Evolutionary conservation across 2,797 vertebrate genomes (phyloP).

Genomic region (Lates japonicus): DNA sequence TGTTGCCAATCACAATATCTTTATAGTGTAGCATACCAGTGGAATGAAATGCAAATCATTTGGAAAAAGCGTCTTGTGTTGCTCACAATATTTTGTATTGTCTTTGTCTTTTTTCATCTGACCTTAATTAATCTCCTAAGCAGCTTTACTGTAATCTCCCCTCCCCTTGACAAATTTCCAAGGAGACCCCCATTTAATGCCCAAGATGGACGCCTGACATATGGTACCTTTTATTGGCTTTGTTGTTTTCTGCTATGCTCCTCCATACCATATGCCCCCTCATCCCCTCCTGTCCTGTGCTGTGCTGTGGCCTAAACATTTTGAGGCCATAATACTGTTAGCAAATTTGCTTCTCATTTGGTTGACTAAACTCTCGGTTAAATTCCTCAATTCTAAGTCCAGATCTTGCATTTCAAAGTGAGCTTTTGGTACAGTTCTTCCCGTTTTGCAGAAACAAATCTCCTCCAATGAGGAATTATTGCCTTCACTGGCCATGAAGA

Average conservation of each 20-base stretch:
- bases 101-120: slow-evolving; percentile 43
- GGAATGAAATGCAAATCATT: not conserved
- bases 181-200: slow-evolving; percentile 70
- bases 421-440: slow-evolving; percentile 15
- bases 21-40: not conserved
- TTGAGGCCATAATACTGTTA: not conserved
- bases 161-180: slow-evolving; percentile 61
- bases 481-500: slow-evolving; percentile 63
- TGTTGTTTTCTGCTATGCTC: slow-evolving; percentile 56
- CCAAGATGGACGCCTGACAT: slow-evolving; percentile 65
- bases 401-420: slow-evolving; percentile 26
- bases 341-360: slow-evolving; percentile 25
- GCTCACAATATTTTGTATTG: slow-evolving; percentile 9
- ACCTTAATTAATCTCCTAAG: slow-evolving; percentile 74
- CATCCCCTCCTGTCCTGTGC: slow-evolving; percentile 1
- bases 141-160: slow-evolving; percentile 75
- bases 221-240: slow-evolving; percentile 76
- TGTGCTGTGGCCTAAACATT: slow-evolving; percentile 1
- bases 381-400: slow-evolving; percentile 14
- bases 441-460: slow-evolving; percentile 81
- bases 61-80: slow-evolving; percentile 21
- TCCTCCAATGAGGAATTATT: slow-evolving; percentile 86
- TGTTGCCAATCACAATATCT: not conserved
- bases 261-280: slow-evolving; percentile 60
- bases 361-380: slow-evolving; percentile 20